A percentile compares a stretch with the other conserved stretches of the same genome.
Conservation (phyloP, 2,113 vertebrate species). For the Channa maculata region DNA sequence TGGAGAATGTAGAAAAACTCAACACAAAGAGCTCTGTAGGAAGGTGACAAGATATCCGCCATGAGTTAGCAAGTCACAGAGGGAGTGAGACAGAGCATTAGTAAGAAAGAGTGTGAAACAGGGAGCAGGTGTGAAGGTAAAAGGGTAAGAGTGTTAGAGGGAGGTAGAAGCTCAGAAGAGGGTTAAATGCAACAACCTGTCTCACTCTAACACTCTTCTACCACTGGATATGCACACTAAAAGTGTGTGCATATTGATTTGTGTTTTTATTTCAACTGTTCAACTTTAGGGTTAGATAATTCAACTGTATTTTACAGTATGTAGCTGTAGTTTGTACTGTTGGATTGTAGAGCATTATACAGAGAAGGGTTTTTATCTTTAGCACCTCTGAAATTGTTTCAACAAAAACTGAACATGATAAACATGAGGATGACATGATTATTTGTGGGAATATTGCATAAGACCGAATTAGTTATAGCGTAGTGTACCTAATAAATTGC, state of each 20-base stretch:
- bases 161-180: constrained; percentile 33
- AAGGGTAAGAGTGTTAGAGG: constrained; percentile 37
- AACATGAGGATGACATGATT: no score
- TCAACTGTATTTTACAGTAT: no score
- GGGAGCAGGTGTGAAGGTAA: constrained; percentile 65
- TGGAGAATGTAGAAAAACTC: constrained; percentile 25
- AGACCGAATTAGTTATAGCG: no score
- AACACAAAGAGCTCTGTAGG: constrained; percentile 26
- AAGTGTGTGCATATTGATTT: background rate
- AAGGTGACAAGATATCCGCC: constrained; percentile 42
- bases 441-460: no score
- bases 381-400: no score
- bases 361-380: no score
- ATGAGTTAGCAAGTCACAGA: constrained; percentile 42
- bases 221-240: background rate
- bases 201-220: constrained; percentile 10
- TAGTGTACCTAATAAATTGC: no score
- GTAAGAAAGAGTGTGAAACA: constrained; percentile 55
- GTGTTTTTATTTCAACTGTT: background rate
- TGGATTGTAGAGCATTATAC: no score
- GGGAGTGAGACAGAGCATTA: constrained; percentile 33
- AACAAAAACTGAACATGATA: no score
- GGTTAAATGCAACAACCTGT: constrained; percentile 41
- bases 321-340: no score
- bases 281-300: no score